Evolutionary conservation across 2,797 vertebrate species (phyloP), one percentile per base, ranked within the genome.

Genomic region (Poecilia picta): DNA sequence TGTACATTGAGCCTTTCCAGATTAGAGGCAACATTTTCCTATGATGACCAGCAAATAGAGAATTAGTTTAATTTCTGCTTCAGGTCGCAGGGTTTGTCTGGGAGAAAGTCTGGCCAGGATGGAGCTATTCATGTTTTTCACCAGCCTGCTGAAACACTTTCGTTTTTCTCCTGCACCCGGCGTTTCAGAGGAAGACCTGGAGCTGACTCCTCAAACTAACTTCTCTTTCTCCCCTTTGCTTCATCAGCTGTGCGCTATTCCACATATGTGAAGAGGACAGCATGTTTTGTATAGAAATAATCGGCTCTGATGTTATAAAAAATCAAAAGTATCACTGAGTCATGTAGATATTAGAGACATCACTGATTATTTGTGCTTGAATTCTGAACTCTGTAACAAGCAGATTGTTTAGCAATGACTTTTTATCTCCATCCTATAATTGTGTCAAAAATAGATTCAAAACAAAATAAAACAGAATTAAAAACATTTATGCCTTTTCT

Each of bases 221-320:
- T 0, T 78, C 0, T 73, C 59, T 2, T 72, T 83, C 11, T 31
- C 0, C 31, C 88, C 85, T 13, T 8, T 2, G 1, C 41, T 51
- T 16, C 88, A 86, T 25, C 47, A 84, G 39, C 74, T 89, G 7
- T 83, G 85, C 39, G 84, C 83, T 1, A n/a, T 86, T 5, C 15
- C 70, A 11, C 1, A 12, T 5, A 12, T 62, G 62, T 82, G 33
- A 62, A 3, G 11, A 45, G 43, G 43, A 45, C 45, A 46, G 13
- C 45, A 46, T 15, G 45, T 46, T 4, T 0, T 46, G 13, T 13
- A 13, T 15, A 15, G 0, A 13, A 46, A 46, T 46, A 46, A 46
- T 46, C 45, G 13, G 13, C 45, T 46, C 13, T 46, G 45, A 12
- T 46, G 13, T 15, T 46, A 0, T 4, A 46, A 46, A 46, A 46